These are phyloP conservation scores for Patella ulyssiponensis DNA, from an alignment of 2,888 invertebrate genomes.

Conservation along the genomic window DNA sequence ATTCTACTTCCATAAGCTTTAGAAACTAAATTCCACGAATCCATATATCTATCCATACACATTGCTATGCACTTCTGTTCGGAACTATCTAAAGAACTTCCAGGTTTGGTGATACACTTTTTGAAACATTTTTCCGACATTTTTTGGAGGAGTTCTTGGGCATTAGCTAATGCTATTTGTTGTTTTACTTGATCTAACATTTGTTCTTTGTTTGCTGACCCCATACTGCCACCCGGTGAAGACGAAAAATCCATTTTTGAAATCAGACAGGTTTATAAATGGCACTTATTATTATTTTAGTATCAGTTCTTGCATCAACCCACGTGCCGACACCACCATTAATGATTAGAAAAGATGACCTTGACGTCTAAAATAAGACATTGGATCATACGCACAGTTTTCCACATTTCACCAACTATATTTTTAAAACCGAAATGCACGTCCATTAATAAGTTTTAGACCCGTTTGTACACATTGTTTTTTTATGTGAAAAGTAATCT, in stretches of 20 bases:
- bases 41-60: slow-evolving; percentile 99
- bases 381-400: too few relatives aligned
- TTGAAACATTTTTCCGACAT: slow-evolving; percentile 98
- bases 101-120: slow-evolving; percentile 93
- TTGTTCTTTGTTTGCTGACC: slow-evolving; percentile 54
- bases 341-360: too few relatives aligned
- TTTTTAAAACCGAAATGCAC: too few relatives aligned
- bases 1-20: slow-evolving; percentile 89
- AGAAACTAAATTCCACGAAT: slow-evolving; percentile 93
- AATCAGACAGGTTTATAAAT: neutral
- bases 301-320: too few relatives aligned
- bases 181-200: slow-evolving; percentile 95
- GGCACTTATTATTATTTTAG: too few relatives aligned
- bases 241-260: slow-evolving; percentile 51
- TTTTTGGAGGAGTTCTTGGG: slow-evolving; percentile 90
- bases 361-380: too few relatives aligned
- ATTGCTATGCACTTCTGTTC: slow-evolving; percentile 84
- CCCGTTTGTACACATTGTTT: too few relatives aligned
- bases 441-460: too few relatives aligned
- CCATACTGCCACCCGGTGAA: slow-evolving; percentile 35
- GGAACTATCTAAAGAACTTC: slow-evolving; percentile 80
- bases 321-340: too few relatives aligned
- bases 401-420: too few relatives aligned
- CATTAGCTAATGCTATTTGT: slow-evolving; percentile 93
- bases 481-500: too few relatives aligned